A percentile compares a stretch with the other conserved stretches of the same genome.
These are phyloP conservation scores for Aplocera efformata DNA, from an alignment of 2,888 invertebrate species.

Conservation along the genomic window DNA sequence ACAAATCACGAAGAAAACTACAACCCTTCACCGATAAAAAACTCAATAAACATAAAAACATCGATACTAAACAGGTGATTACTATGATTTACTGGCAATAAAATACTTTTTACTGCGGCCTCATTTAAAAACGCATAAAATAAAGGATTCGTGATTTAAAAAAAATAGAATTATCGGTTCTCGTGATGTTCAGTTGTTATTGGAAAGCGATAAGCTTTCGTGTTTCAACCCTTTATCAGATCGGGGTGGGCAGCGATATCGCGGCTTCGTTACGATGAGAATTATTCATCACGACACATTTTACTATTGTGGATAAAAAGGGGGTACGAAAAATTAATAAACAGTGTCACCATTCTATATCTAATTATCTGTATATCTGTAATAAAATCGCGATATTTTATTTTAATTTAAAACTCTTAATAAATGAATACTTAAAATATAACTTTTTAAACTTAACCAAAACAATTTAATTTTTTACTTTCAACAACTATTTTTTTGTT, in stretches of 20 bases:
- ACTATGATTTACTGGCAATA: constrained; percentile 29
- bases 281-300: constrained; percentile 24
- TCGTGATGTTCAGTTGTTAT: constrained; percentile 67
- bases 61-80: constrained; percentile 27
- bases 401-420: no score
- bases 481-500: no score
- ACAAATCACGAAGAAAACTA: constrained; percentile 6
- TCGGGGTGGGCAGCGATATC: constrained; percentile 62
- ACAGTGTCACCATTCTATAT: constrained; percentile 1
- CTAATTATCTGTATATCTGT: no score
- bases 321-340: constrained; percentile 12
- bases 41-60: constrained; percentile 17
- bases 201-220: constrained; percentile 62
- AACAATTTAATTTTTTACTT: no score
- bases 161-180: constrained; percentile 44
- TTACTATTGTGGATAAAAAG: constrained; percentile 5
- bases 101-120: constrained; percentile 22
- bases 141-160: constrained; percentile 31
- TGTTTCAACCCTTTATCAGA: constrained; percentile 76
- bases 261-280: constrained; percentile 34
- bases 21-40: constrained; percentile 17
- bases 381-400: no score
- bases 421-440: no score
- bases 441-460: no score
- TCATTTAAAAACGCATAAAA: constrained; percentile 40